A percentile compares a stretch with the other conserved stretches of the same genome.
These are phyloP conservation scores for Gryllus bimaculatus DNA, from an alignment of 1,140 invertebrate species.

Conservation along the genomic window DNA sequence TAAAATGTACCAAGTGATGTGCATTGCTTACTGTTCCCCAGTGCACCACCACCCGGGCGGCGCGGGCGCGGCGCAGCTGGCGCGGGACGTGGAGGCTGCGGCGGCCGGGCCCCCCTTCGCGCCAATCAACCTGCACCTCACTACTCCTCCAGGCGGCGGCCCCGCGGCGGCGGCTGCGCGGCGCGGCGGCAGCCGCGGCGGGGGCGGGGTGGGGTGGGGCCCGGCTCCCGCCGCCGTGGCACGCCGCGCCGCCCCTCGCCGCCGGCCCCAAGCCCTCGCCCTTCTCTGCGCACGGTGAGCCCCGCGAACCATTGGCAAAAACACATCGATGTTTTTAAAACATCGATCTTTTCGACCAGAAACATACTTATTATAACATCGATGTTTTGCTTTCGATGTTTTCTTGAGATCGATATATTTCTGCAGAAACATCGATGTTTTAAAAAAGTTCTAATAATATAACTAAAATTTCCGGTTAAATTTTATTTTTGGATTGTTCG, in stretches of 20 bases:
- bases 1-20: no score
- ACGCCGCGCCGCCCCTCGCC: not conserved
- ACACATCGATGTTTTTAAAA: no score
- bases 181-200: not conserved
- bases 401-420: no score
- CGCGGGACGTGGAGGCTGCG: conserved; percentile 15
- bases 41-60: conserved; percentile 18
- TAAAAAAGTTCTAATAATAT: no score
- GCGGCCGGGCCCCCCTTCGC: conserved; percentile 37
- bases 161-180: conserved; percentile 23
- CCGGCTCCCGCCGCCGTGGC: not conserved
- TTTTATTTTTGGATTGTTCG: no score
- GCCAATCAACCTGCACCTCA: conserved; percentile 75
- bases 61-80: conserved; percentile 7
- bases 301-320: no score
- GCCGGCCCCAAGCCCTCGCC: not conserved
- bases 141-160: conserved; percentile 66
- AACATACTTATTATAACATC: no score
- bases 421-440: no score
- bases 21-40: not conserved
- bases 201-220: not conserved
- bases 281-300: not conserved
- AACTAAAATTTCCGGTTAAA: no score
- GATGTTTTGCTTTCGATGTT: no score
- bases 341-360: no score